These are phyloP conservation scores for Papilio aristodemus DNA, from an alignment of 1,140 invertebrate species.

Conservation along the genomic window DNA sequence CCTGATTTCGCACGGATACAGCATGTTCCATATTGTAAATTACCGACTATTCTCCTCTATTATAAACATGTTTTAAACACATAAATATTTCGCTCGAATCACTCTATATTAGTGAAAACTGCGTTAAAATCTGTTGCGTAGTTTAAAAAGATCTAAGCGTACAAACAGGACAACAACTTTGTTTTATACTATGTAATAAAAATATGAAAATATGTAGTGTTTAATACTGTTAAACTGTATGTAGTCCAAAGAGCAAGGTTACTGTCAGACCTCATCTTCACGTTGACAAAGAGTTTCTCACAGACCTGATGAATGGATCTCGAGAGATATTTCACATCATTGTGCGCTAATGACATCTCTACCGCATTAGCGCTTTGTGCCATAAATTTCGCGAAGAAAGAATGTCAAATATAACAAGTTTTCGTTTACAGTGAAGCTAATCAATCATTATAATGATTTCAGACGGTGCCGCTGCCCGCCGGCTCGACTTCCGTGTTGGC, in stretches of 20 bases:
- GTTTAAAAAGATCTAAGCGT: too few relatives aligned
- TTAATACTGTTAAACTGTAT: constrained; percentile 4
- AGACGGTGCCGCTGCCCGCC: constrained; percentile 87
- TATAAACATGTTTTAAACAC: too few relatives aligned
- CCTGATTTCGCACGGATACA: too few relatives aligned
- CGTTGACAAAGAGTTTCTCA: constrained; percentile 47
- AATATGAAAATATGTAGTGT: not conserved
- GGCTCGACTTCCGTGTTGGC: constrained; percentile 85
- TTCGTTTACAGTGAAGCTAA: constrained; percentile 33
- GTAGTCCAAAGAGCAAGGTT: constrained; percentile 30
- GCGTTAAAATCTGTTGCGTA: too few relatives aligned
- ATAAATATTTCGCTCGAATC: too few relatives aligned
- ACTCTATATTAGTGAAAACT: too few relatives aligned
- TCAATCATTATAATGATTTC: constrained; percentile 61
- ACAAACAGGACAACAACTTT: too few relatives aligned
- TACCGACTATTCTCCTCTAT: too few relatives aligned
- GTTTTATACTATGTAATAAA: not conserved
- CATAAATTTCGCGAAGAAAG: constrained; percentile 46
- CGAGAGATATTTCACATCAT: constrained; percentile 54
- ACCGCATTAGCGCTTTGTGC: constrained; percentile 47
- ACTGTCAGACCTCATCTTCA: constrained; percentile 17
- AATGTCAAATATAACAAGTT: constrained; percentile 41
- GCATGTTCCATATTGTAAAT: too few relatives aligned
- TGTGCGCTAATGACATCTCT: constrained; percentile 54
- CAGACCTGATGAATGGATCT: constrained; percentile 46